Conservation (phyloP, 2,797 vertebrate species). For the Pangasius djambal region DNA sequence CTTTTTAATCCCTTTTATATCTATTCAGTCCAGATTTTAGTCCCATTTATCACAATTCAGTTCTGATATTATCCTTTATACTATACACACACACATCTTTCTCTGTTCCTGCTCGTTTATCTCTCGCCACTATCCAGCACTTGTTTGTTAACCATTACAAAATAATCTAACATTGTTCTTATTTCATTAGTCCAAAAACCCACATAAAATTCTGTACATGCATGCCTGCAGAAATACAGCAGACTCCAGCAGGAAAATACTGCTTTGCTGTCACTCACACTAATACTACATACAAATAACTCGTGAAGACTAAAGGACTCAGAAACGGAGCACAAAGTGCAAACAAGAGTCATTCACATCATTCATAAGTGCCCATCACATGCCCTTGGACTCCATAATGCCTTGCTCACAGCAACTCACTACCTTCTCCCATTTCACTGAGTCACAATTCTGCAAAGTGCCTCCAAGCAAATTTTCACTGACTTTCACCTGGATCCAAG, state of each 20-base stretch:
- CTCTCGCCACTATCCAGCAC: neutral
- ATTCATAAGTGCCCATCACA: slow-evolving; percentile 16
- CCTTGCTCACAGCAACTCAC: slow-evolving; percentile 6
- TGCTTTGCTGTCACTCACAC: neutral
- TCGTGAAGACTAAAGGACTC: neutral
- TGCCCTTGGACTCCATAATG: slow-evolving; percentile 27
- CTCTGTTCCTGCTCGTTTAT: neutral
- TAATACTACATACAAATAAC: neutral
- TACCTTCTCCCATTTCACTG: slow-evolving; percentile 47
- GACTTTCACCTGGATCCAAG: slow-evolving; percentile 27
- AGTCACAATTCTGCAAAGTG: slow-evolving; percentile 32
- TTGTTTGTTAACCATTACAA: neutral
- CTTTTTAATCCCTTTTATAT: neutral
- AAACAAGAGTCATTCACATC: slow-evolving; percentile 9
- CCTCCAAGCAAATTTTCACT: slow-evolving; percentile 28
- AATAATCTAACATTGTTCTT: neutral
- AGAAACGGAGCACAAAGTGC: neutral
- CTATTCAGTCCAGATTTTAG: neutral
- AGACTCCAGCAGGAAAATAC: neutral
- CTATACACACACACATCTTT: neutral
- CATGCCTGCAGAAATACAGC: slow-evolving; percentile 10
- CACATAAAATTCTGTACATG: neutral
- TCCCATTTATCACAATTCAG: neutral
- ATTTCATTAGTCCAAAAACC: neutral
- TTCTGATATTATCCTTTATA: neutral